Evolutionary conservation across 2,888 invertebrate species (phyloP).

Genomic region (Erannis defoliaria): DNA sequence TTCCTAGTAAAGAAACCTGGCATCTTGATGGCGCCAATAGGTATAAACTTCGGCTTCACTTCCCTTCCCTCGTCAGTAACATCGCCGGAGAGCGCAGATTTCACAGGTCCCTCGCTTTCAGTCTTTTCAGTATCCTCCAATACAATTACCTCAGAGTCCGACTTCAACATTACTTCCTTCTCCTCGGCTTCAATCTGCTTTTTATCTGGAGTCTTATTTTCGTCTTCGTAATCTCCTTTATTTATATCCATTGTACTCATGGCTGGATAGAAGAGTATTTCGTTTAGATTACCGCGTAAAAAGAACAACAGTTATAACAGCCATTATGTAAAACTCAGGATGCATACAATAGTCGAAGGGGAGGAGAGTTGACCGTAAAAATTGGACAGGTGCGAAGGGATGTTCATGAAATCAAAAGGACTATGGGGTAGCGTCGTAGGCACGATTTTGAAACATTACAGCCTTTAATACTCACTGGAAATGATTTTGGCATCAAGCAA

Average conservation of each 20-base stretch:
- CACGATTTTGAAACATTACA: constrained; percentile 7
- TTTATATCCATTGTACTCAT: constrained; percentile 76
- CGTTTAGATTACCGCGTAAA: constrained; percentile 10
- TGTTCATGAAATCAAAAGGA: constrained; percentile 31
- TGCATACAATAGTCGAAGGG: constrained; percentile 1
- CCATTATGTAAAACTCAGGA: constrained; percentile 6
- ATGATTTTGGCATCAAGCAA: constrained; percentile 30
- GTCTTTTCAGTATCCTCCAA: constrained; percentile 74
- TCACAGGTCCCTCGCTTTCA: constrained; percentile 80
- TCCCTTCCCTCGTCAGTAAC: constrained; percentile 90
- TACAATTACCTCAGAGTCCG: constrained; percentile 83
- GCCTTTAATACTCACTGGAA: constrained; percentile 35
- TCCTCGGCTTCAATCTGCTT: constrained; percentile 89
- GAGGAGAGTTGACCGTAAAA: constrained; percentile 18
- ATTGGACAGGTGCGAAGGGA: constrained; percentile 39
- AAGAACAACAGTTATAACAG: constrained; percentile 6
- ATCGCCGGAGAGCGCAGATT: constrained; percentile 83
- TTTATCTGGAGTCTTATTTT: constrained; percentile 86
- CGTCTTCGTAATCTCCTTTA: constrained; percentile 73
- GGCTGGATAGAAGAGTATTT: constrained; percentile 42
- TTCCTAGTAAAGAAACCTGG: constrained; percentile 94
- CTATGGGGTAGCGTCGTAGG: constrained; percentile 34
- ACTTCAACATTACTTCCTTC: constrained; percentile 87
- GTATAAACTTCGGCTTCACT: constrained; percentile 93
- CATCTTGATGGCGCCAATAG: constrained; percentile 95